Evolutionary conservation across 1,140 invertebrate genomes (phyloP).

Genomic region (Pachyrhynchus sulphureomaculatus): DNA sequence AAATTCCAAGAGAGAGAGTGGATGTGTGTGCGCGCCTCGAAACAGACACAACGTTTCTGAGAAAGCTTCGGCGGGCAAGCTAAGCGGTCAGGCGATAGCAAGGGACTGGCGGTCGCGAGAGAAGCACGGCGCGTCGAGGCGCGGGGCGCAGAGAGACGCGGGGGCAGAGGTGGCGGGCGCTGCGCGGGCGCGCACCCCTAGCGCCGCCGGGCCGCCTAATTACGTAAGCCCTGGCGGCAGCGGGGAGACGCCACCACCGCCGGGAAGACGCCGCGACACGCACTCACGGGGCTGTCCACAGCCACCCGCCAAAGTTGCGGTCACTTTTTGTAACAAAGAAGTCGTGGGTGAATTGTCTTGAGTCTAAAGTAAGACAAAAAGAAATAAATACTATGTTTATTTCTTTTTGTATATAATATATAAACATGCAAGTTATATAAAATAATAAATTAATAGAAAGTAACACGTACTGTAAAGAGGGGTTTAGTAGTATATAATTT

Average conservation of each 20-base stretch:
- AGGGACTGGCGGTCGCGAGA: slow-evolving; percentile 47
- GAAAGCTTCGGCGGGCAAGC: slow-evolving; percentile 53
- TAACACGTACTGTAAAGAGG: too few species aligned
- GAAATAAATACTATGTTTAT: too few species aligned
- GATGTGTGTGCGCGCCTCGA: slow-evolving; percentile 47
- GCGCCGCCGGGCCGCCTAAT: slow-evolving; percentile 31
- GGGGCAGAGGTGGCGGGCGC: slow-evolving; percentile 24
- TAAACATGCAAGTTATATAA: too few species aligned
- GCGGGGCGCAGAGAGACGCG: slow-evolving; percentile 16
- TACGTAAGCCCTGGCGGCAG: slow-evolving; percentile 28
- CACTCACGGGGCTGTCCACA: slow-evolving; percentile 16
- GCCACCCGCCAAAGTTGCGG: not conserved
- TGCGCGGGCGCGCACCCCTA: slow-evolving; percentile 33
- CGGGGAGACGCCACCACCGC: slow-evolving; percentile 12
- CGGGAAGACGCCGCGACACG: slow-evolving; percentile 28
- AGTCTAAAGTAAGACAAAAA: too few species aligned
- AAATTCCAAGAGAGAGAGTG: slow-evolving; percentile 10
- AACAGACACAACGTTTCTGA: slow-evolving; percentile 51
- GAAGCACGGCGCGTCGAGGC: slow-evolving; percentile 33
- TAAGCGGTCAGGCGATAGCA: slow-evolving; percentile 53
- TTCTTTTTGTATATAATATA: too few species aligned
- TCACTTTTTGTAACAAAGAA: not conserved
- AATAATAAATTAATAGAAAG: too few species aligned
- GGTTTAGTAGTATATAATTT: too few species aligned
- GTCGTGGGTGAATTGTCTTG: too few species aligned